phyloP scores from a whole-genome alignment of 53 echinoderm and acorn worm genomes.

The Echinometra lucunter region DNA sequence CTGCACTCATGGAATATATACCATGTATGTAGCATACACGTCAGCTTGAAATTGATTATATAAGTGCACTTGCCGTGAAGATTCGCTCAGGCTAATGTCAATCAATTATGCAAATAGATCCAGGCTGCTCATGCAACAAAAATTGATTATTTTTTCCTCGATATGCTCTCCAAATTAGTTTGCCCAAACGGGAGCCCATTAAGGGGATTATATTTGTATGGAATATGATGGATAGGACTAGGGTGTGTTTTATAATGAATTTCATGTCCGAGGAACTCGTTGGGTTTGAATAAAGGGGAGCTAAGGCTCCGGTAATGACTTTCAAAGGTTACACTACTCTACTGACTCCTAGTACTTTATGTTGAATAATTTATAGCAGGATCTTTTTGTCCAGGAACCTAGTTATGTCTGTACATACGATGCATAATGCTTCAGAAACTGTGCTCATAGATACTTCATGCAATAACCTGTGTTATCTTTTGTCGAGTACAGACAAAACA shows the following conservation, averaged over 20 bases:
- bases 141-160: conserved; percentile 45
- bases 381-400: not conserved
- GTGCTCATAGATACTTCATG: not conserved
- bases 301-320: not conserved
- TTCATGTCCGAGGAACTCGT: not conserved
- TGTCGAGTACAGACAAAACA: not conserved
- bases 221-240: not conserved
- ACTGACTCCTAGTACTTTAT: not conserved
- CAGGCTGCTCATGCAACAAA: conserved; percentile 37
- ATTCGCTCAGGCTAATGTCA: conserved; percentile 15
- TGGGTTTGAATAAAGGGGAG: not conserved
- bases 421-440: not conserved
- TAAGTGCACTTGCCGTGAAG: conserved; percentile 45
- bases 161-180: conserved; percentile 35
- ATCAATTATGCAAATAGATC: conserved; percentile 58
- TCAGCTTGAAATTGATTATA: conserved; percentile 18
- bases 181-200: conserved; percentile 40
- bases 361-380: not conserved
- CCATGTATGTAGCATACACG: not conserved
- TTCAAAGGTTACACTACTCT: not conserved
- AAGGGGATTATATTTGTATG: conserved; percentile 24
- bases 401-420: not conserved
- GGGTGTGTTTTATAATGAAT: conserved; percentile 28
- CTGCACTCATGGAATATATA: not conserved
- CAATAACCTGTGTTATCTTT: not conserved